phyloP scores from a whole-genome alignment of 2,888 invertebrate species.

The Branchellion lobata region DNA sequence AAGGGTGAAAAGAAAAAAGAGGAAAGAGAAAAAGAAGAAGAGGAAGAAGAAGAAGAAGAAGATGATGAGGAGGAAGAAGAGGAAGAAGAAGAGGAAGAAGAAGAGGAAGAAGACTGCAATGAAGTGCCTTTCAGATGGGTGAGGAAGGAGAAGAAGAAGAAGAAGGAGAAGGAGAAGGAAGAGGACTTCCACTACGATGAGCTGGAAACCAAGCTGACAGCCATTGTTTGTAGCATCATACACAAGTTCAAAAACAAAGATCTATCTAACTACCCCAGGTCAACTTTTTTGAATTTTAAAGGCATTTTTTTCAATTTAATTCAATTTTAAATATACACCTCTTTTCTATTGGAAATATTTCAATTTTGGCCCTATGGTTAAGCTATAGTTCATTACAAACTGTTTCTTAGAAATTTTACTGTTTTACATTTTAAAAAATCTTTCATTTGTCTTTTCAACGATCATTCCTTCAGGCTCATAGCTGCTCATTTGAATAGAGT shows the following conservation, averaged over 20 bases:
- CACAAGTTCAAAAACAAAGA: not conserved
- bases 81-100: conserved; percentile 19
- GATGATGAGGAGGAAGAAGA: conserved; percentile 23
- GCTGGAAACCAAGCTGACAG: not conserved
- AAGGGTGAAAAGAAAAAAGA: conserved; percentile 20
- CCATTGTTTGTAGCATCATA: not conserved
- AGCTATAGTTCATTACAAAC: too few species aligned
- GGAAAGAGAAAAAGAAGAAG: conserved; percentile 26
- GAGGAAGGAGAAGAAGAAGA: not conserved
- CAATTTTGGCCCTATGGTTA: too few species aligned
- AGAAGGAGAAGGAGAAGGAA: not conserved
- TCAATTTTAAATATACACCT: too few species aligned
- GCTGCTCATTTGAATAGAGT: too few species aligned
- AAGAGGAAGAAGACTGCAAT: conserved; percentile 15
- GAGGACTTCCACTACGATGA: not conserved
- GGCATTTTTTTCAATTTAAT: too few species aligned
- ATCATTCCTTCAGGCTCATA: too few species aligned
- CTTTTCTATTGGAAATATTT: too few species aligned
- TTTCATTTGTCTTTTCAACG: too few species aligned
- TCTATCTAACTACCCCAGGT: not conserved
- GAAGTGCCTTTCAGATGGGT: too few species aligned
- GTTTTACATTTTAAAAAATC: too few species aligned
- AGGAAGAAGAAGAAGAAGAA: conserved; percentile 34
- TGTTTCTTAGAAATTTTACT: too few species aligned
- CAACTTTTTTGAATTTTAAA: too few species aligned